Percentiles rank a stretch among this genome's conserved stretches.
These are phyloP conservation scores for Spongilla lacustris DNA, from an alignment of 37 sponge, comb jelly and placozoan genomes.

Conservation along the genomic window DNA sequence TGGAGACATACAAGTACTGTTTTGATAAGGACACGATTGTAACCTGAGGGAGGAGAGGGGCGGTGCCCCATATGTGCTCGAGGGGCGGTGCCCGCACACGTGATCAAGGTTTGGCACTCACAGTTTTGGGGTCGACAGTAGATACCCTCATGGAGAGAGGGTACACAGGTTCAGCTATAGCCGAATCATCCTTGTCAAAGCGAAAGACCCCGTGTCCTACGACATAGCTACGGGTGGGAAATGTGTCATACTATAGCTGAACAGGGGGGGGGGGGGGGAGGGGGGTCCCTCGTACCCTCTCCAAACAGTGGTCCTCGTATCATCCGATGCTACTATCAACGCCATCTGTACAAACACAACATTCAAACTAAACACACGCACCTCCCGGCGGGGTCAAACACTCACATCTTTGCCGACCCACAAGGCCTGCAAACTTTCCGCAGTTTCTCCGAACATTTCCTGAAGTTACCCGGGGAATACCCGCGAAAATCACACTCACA, in stretches of 20 bases:
- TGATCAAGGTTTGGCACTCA: neutral
- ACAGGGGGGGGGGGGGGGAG: no score
- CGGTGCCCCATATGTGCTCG: neutral
- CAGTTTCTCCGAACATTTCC: constrained; percentile 30
- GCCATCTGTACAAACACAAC: neutral
- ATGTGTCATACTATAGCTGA: neutral
- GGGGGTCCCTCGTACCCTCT: constrained; percentile 8
- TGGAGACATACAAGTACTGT: constrained; percentile 31
- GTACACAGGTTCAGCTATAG: constrained; percentile 8
- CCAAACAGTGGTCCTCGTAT: constrained; percentile 32
- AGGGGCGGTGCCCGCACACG: neutral
- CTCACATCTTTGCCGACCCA: constrained; percentile 62
- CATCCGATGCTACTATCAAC: constrained; percentile 43
- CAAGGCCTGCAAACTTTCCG: constrained; percentile 44
- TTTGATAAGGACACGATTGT: constrained; percentile 32
- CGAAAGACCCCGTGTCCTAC: constrained; percentile 5
- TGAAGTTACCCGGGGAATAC: neutral
- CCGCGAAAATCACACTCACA: no score
- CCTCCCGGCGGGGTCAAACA: neutral
- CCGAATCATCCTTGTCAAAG: constrained; percentile 1
- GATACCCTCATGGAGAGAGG: constrained; percentile 47
- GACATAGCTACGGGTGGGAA: neutral
- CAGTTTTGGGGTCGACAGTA: constrained; percentile 11
- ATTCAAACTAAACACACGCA: neutral
- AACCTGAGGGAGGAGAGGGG: neutral